Conservation (phyloP, 53 echinoderm and acorn worm genomes). For the Astropecten irregularis region DNA sequence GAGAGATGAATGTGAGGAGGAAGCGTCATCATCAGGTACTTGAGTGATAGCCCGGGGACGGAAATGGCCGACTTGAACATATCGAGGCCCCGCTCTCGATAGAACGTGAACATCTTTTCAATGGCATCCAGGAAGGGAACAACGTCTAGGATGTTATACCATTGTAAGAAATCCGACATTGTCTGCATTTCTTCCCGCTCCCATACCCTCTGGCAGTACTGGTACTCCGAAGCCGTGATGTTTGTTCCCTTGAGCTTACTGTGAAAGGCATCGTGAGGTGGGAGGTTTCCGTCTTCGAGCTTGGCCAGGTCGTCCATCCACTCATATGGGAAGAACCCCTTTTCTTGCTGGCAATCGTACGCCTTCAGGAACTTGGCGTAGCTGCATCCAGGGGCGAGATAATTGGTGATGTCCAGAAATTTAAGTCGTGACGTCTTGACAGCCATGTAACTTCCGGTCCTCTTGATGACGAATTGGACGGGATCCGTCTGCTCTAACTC, state of each 20-base stretch:
- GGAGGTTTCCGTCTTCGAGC: slow-evolving; percentile 14
- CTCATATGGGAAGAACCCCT: slow-evolving; percentile 58
- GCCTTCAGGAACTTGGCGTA: slow-evolving; percentile 47
- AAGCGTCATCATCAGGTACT: slow-evolving; percentile 20
- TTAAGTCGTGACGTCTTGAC: slow-evolving; percentile 34
- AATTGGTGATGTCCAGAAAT: slow-evolving; percentile 63
- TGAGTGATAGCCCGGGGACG: slow-evolving; percentile 22
- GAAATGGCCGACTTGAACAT: slow-evolving; percentile 51
- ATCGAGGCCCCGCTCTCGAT: slow-evolving; percentile 11
- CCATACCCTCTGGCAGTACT: slow-evolving; percentile 17
- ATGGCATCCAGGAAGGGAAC: slow-evolving; percentile 42
- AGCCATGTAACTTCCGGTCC: slow-evolving; percentile 10
- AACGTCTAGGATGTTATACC: slow-evolving; percentile 62
- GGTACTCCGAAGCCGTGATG: slow-evolving; percentile 21
- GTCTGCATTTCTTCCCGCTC: slow-evolving; percentile 5
- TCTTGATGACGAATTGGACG: slow-evolving; percentile 15
- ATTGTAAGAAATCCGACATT: slow-evolving; percentile 35
- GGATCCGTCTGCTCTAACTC: slow-evolving; percentile 1
- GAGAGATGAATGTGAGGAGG: not conserved
- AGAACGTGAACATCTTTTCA: slow-evolving; percentile 38
- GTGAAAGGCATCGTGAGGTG: slow-evolving; percentile 5
- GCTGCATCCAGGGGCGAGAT: slow-evolving; percentile 42
- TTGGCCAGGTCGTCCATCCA: slow-evolving; percentile 51
- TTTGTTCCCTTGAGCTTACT: not conserved
- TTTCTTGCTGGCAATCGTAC: slow-evolving; percentile 23